Evolutionary conservation across 2,888 invertebrate genomes (phyloP).

Genomic region (Digitonthophagus gazella): DNA sequence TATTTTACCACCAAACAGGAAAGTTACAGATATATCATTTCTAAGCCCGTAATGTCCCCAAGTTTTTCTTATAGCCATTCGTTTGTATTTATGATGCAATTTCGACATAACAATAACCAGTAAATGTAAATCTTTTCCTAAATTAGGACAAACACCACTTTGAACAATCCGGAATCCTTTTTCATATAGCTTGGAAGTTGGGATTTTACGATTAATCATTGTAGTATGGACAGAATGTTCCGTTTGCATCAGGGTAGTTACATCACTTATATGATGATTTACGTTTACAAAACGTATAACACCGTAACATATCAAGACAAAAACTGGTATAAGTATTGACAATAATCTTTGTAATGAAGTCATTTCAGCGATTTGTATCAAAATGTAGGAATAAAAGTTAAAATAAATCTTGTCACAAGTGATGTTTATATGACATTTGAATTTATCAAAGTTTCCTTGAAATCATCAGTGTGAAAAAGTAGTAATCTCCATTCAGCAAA

Average conservation of each 20-base stretch:
- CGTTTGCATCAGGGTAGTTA: not conserved
- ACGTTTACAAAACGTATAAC: constrained; percentile 2
- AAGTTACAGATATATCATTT: not conserved
- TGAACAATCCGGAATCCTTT: constrained; percentile 1
- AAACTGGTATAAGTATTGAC: not conserved
- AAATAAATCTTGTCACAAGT: too few relatives aligned
- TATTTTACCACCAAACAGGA: constrained; percentile 1
- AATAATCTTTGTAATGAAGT: not conserved
- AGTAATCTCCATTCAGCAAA: too few relatives aligned
- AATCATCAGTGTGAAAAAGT: too few relatives aligned
- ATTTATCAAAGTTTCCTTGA: too few relatives aligned
- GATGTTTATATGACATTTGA: too few relatives aligned
- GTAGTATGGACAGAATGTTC: not conserved
- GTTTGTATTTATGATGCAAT: not conserved
- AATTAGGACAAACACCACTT: constrained; percentile 2
- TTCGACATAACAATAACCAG: constrained; percentile 6
- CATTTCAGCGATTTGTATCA: not conserved
- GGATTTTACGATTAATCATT: not conserved
- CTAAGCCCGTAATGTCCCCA: constrained; percentile 7
- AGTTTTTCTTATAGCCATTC: constrained; percentile 10
- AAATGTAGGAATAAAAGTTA: not conserved
- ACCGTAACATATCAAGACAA: not conserved
- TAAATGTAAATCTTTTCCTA: constrained; percentile 3
- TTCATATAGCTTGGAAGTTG: constrained; percentile 4
- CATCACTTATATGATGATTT: too few relatives aligned